Base-by-base conservation (phyloP, 35 echinoderm and acorn worm species). In the Amphiura filiformis region DNA sequence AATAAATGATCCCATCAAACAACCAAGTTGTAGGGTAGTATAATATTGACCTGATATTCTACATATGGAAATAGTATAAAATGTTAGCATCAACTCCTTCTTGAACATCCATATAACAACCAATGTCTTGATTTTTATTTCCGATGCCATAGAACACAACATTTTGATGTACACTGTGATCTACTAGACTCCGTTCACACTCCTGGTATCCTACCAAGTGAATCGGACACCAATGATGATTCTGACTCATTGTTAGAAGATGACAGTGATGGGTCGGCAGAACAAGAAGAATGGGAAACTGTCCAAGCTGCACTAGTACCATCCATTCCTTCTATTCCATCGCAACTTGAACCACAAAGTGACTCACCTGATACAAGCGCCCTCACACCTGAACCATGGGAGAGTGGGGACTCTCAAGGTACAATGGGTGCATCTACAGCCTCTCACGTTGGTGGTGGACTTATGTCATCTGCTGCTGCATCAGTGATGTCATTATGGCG, bases 401-500 rank as follows among this genome's bases (percentile, higher is more conserved):
- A 70, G 26, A 13, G 7, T 5, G 61, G 26, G 17, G 61, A 70
- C 28, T 70, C 88, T 20, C 76, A 84, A 33, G 36, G 56, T 12
- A 37, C 31, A 13, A 61, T 37, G 38, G 75, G 42, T 38, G 35
- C 77, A 26, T 84, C 75, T 33, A 65, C 52, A n/a, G 84, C 78
- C 57, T 31, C 84, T 18, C 77, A 75, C 20, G 57, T 83, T n/a
- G 57, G 61, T 37, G 88, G 93, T 11, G 92, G 92, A 20, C 79
- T 94, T 30, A 81, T 94, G 78, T 94, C 93, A 82, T 94, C 93
- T 31, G 93, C 93, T 12, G 93, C 88, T 18, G 88, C 93, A 3
- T 94, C 93, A 0, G 84, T 94, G 38, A 88, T 86, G 38, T 94
- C 93, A 23, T 78, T 94, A 17, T 94, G 93, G 93, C 44, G 93